Evolutionary conservation across 1,140 invertebrate species (phyloP), one percentile per base, ranked within the genome.

Genomic region (Papilio glaucus): DNA sequence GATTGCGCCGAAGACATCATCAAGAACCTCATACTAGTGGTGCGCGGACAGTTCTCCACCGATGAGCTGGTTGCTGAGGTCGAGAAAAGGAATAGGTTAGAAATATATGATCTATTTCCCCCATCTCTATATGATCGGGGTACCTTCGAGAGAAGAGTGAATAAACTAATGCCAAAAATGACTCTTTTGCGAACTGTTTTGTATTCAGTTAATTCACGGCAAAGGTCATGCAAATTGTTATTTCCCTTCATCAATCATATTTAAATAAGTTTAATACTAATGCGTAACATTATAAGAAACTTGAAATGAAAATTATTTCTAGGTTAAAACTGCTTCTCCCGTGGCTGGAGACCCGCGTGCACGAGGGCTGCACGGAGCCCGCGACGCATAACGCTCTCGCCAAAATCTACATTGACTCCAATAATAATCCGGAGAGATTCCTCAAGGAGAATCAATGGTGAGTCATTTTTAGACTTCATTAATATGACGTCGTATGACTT

Each of bases 361-460:
- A 99, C 87, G 99, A 99, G 88, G 98, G 98, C 18, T 98, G 98
- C 83, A 96, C 96, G 26, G 99, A 99, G 86, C 97, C 99, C 24
- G 99, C 99, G 6, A 99, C 99, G 0, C 99, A 99, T 91, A 99
- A 99, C 94, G 99, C 99, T 4, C 92, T 99, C 69, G 99, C 99
- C 63, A 99, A 99, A 92, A 99, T 99, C 82, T 99, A 99, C 94
- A 99, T 99, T 80, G 99, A 99, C 90, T 98, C 98, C 73, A 99
- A 99, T 92, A 99, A 99, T 85, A 99, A 99, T 93, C 98, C 99
- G 0, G 99, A 99, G 88, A 94, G 99, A 86, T 99, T 99, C 94
- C 95, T 99, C 8, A 98, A 97, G 94, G 97, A 96, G 85, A 96
- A 96, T 78, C 95, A 95, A 90, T 95, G 95, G 94, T 94, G 69